phyloP scores from a whole-genome alignment of 2,113 vertebrate genomes.

The Oncorhynchus tshawytscha region DNA sequence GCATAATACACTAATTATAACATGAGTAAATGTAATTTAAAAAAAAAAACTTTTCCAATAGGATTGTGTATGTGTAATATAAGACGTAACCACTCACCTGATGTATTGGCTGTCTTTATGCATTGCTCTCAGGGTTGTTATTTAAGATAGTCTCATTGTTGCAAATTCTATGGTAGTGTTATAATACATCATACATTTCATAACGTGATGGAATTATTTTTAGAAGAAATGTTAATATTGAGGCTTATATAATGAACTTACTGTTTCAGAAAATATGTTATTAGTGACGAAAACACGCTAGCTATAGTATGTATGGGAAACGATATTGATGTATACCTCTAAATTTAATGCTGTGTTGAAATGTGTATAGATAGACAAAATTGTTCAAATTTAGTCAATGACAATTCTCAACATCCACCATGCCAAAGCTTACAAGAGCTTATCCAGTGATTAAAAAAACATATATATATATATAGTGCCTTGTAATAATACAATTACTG shows the following conservation, averaged over 20 bases:
- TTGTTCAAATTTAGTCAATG: too few relatives aligned
- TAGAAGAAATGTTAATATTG: neutral
- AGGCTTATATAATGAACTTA: neutral
- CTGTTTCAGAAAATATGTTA: neutral
- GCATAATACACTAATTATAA: constrained; percentile 14
- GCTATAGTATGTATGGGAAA: neutral
- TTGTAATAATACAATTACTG: neutral
- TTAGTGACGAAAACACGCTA: too few relatives aligned
- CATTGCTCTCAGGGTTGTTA: constrained; percentile 33
- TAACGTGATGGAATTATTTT: neutral
- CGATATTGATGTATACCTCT: neutral
- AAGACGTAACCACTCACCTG: neutral
- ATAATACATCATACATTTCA: neutral
- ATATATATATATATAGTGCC: neutral
- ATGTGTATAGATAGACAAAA: neutral
- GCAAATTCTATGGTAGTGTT: neutral
- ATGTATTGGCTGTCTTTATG: neutral
- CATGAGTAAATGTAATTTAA: neutral
- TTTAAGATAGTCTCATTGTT: neutral
- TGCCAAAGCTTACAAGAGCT: neutral
- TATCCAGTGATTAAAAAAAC: neutral
- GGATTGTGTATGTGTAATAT: neutral
- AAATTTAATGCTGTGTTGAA: neutral
- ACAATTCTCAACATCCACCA: neutral
- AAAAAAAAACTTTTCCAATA: neutral